Evolutionary conservation across 2,113 vertebrate genomes (phyloP).

Genomic region (Zapornia atra): DNA sequence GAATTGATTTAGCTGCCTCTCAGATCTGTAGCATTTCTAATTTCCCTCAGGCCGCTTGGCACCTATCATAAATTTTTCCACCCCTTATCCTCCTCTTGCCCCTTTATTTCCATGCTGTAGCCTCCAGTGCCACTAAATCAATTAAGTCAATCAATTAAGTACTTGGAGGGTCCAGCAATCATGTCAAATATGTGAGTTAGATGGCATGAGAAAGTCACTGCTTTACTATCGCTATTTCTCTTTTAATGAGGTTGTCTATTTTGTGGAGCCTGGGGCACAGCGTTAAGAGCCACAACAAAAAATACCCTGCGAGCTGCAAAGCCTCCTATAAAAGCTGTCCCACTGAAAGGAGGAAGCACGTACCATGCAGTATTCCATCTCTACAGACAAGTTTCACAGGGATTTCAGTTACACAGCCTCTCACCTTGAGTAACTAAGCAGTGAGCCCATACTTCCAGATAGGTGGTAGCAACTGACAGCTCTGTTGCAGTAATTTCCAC

Average conservation of each 20-base stretch:
- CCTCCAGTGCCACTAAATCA: slow-evolving; percentile 71
- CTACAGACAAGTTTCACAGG: background rate
- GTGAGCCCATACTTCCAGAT: background rate
- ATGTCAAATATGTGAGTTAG: slow-evolving; percentile 65
- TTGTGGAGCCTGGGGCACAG: slow-evolving; percentile 50
- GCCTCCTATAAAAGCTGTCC: background rate
- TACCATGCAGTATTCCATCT: background rate
- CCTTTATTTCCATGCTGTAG: slow-evolving; percentile 57
- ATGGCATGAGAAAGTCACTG: slow-evolving; percentile 59
- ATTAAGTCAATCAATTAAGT: slow-evolving; percentile 74
- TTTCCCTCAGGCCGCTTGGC: slow-evolving; percentile 57
- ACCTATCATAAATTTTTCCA: slow-evolving; percentile 71
- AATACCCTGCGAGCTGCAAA: background rate
- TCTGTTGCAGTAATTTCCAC: accelerated
- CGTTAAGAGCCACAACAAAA: slow-evolving; percentile 42
- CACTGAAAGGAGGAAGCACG: background rate
- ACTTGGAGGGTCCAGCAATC: slow-evolving; percentile 69
- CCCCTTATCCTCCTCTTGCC: slow-evolving; percentile 59
- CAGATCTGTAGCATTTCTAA: slow-evolving; percentile 68
- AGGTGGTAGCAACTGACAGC: background rate
- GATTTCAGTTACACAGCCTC: background rate
- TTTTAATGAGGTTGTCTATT: slow-evolving; percentile 70
- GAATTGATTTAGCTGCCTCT: slow-evolving; percentile 65
- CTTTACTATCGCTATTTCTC: slow-evolving; percentile 53
- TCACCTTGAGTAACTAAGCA: background rate